Conservation (phyloP, 2,113 vertebrate genomes). For the Pterocles burchelli region DNA sequence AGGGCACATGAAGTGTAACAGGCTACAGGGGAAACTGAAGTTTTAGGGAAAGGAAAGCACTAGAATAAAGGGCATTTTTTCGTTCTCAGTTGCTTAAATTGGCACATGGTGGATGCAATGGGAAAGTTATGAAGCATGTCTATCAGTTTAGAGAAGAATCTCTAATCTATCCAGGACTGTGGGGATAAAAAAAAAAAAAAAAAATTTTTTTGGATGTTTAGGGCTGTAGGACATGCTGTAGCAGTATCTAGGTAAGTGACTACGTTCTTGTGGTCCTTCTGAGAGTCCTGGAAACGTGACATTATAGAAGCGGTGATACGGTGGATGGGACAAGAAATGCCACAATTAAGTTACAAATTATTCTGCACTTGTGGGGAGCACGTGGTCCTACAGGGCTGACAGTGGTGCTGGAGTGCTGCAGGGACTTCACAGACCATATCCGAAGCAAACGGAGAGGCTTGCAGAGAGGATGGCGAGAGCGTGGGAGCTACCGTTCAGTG, state of each 20-base stretch:
- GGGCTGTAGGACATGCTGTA: no score
- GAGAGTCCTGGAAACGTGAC: background rate
- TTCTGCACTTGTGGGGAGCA: background rate
- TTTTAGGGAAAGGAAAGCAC: background rate
- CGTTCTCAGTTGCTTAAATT: background rate
- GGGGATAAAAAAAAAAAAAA: background rate
- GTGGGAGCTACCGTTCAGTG: background rate
- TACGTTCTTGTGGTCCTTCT: background rate
- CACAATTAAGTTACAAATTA: background rate
- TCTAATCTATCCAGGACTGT: background rate
- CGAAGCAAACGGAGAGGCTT: background rate
- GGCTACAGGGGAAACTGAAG: background rate
- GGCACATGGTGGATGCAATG: background rate
- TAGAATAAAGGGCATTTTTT: background rate
- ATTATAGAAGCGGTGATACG: fast-evolving
- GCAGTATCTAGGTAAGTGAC: background rate
- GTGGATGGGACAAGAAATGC: background rate
- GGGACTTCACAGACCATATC: background rate
- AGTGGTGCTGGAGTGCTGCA: background rate
- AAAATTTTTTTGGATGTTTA: background rate
- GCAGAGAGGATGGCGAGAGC: background rate
- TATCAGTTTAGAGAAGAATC: background rate
- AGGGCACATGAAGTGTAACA: background rate
- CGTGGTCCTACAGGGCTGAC: background rate
- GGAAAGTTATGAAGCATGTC: background rate